phyloP scores from a whole-genome alignment of 2,113 vertebrate species.

The Aspiorhynchus laticeps region DNA sequence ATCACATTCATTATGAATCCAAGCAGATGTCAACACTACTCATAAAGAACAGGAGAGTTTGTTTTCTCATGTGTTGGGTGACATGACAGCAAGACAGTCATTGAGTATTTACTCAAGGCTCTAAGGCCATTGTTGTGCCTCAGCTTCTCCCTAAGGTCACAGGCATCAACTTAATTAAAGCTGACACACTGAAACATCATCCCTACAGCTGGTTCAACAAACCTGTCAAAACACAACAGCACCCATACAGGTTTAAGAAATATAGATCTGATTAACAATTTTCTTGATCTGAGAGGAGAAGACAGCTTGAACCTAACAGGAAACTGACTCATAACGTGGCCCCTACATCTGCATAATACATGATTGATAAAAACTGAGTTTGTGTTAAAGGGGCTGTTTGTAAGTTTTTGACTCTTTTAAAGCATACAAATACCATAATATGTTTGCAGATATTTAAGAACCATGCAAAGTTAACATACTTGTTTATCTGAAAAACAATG shows the following conservation, averaged over 20 bases:
- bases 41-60: conserved; percentile 46
- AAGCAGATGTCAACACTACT: conserved; percentile 40
- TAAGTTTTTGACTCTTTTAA: too few species aligned
- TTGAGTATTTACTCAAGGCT: conserved; percentile 39
- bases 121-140: conserved; percentile 38
- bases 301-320: neutral
- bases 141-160: conserved; percentile 45
- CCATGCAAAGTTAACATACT: too few species aligned
- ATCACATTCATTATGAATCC: conserved; percentile 11
- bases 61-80: conserved; percentile 46
- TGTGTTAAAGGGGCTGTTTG: too few species aligned
- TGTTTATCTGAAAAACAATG: too few species aligned
- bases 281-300: conserved; percentile 21
- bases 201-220: conserved; percentile 50
- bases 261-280: conserved; percentile 38
- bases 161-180: conserved; percentile 46
- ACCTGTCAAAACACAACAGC: conserved; percentile 43
- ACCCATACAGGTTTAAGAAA: conserved; percentile 27
- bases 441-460: too few species aligned
- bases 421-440: too few species aligned
- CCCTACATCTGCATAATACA: neutral
- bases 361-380: neutral
- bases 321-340: neutral
- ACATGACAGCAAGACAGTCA: conserved; percentile 46
- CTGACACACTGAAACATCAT: conserved; percentile 50